These are phyloP conservation scores for Aegithalos caudatus DNA, from an alignment of 2,113 vertebrate species.

Conservation along the genomic window DNA sequence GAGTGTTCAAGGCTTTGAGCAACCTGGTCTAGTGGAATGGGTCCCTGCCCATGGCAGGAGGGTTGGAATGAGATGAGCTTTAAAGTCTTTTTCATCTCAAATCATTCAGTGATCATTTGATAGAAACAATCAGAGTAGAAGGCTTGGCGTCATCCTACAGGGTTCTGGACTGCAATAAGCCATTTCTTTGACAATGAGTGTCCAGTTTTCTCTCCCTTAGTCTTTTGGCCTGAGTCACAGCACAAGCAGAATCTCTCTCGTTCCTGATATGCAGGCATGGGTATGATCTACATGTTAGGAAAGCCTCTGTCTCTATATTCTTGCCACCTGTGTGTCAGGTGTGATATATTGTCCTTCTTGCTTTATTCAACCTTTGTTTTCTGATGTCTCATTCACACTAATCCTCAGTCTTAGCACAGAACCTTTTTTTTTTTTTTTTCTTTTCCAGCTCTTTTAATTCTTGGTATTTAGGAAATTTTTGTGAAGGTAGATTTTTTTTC, in stretches of 20 bases:
- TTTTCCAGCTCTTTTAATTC: background rate
- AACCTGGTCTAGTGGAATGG: background rate
- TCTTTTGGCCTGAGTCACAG: background rate
- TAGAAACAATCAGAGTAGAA: background rate
- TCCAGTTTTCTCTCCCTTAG: background rate
- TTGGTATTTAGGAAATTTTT: background rate
- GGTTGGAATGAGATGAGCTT: background rate
- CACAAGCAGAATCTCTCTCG: accelerated
- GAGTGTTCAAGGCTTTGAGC: background rate
- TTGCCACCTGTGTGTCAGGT: background rate
- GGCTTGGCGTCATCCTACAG: background rate
- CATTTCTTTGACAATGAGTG: background rate
- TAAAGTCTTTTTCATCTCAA: background rate
- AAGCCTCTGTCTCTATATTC: background rate
- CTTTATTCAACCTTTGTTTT: background rate
- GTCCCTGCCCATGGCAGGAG: background rate
- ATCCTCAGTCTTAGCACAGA: background rate
- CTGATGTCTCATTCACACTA: background rate
- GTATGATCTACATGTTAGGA: background rate
- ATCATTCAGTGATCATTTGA: too few species aligned
- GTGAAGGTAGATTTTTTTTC: background rate
- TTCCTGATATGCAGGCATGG: background rate
- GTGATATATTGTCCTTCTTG: background rate
- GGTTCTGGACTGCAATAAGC: background rate
- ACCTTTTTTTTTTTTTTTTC: background rate